These are phyloP conservation scores for Lethenteron camtschaticum DNA, from an alignment of 2,113 vertebrate species.

Conservation along the genomic window DNA sequence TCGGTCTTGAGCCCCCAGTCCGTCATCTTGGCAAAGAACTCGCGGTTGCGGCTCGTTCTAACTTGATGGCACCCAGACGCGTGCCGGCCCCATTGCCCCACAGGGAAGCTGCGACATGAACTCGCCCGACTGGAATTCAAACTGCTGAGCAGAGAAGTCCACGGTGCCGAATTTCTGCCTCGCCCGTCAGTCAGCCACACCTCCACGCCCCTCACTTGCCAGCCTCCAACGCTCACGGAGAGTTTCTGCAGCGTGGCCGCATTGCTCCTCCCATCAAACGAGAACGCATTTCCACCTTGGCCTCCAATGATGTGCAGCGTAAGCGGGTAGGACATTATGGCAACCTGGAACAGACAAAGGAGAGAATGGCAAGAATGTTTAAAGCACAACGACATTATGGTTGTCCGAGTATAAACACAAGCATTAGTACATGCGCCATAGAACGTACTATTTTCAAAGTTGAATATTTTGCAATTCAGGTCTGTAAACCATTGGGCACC, in stretches of 20 bases:
- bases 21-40: conserved; percentile 12
- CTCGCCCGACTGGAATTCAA: conserved; percentile 11
- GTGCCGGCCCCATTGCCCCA: conserved; percentile 14
- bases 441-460: no score
- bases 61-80: conserved; percentile 14
- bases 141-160: conserved; percentile 7
- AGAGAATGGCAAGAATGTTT: no score
- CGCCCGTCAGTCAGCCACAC: conserved; percentile 11
- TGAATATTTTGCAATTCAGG: no score
- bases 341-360: no score
- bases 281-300: background rate
- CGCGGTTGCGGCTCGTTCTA: conserved; percentile 8
- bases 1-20: conserved; percentile 11
- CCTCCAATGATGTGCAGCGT: conserved; percentile 4
- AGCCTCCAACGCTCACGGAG: conserved; percentile 10
- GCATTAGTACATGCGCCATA: no score
- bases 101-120: conserved; percentile 13
- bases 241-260: conserved; percentile 12
- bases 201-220: conserved; percentile 11
- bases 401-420: no score
- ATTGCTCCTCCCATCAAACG: conserved; percentile 9
- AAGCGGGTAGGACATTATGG: no score
- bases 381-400: no score
- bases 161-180: conserved; percentile 6
- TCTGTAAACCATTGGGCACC: no score